Conservation (phyloP, 2,113 vertebrate species). For the Psittacula cyanocephala region DNA sequence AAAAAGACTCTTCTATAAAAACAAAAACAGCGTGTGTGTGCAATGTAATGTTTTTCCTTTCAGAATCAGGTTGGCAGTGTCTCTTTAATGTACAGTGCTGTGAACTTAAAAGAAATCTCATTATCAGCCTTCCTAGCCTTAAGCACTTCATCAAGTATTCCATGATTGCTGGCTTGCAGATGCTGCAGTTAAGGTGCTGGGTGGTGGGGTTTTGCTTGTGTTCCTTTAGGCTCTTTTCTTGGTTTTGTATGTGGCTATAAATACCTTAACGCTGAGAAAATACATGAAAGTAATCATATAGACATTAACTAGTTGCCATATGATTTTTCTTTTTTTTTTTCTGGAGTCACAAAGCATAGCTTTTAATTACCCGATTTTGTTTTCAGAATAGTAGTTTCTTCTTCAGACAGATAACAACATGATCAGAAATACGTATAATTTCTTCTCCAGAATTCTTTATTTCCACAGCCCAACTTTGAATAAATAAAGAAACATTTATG, state of each 20-base stretch:
- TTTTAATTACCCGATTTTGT: conserved; percentile 12
- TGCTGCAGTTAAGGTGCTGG: conserved; percentile 29
- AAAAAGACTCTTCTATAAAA: background rate
- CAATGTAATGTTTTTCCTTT: background rate
- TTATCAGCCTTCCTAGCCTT: conserved; percentile 56
- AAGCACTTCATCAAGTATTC: conserved; percentile 55
- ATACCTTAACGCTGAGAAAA: conserved; percentile 33
- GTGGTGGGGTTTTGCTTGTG: background rate
- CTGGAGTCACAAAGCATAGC: conserved; percentile 4
- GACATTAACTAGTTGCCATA: conserved; percentile 25
- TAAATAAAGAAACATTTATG: conserved; percentile 26
- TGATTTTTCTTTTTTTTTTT: background rate
- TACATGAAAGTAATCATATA: conserved; percentile 30
- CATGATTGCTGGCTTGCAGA: conserved; percentile 27
- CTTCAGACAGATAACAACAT: conserved; percentile 15
- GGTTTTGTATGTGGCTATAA: conserved; percentile 20
- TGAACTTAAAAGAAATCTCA: conserved; percentile 55
- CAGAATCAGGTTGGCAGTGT: background rate
- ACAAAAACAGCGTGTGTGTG: background rate
- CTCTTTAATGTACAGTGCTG: conserved; percentile 47
- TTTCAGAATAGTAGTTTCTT: conserved; percentile 19
- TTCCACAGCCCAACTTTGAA: background rate
- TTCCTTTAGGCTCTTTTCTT: conserved; percentile 20
- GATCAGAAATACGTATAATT: conserved; percentile 27
- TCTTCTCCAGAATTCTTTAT: conserved; percentile 18